phyloP scores from a whole-genome alignment of 2,797 vertebrate species.

The Rhinoraja longicauda region DNA sequence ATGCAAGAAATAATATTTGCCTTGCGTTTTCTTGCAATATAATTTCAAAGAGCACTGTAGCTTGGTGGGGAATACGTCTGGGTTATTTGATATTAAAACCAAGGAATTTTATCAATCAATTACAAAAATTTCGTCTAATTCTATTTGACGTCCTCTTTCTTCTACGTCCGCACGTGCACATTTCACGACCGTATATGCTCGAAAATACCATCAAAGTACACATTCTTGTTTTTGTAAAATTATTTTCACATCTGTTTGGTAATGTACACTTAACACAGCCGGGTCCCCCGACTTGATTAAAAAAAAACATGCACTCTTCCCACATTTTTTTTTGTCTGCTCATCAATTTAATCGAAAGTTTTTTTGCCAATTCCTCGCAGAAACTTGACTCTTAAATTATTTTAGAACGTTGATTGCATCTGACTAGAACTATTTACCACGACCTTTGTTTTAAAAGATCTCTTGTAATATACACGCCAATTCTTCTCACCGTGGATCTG shows the following conservation, averaged over 20 bases:
- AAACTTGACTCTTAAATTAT: slow-evolving; percentile 6
- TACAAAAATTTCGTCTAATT: background rate
- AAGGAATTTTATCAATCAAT: background rate
- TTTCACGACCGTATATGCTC: background rate
- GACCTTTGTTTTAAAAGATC: background rate
- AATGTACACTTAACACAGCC: background rate
- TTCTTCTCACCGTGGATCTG: background rate
- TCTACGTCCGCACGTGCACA: background rate
- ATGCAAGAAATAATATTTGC: background rate
- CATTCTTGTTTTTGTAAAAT: background rate
- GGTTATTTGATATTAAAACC: background rate
- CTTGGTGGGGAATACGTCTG: background rate
- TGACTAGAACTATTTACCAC: background rate
- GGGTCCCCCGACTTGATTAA: background rate
- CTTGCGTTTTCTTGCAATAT: background rate
- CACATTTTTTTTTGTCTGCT: background rate
- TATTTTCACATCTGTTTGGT: background rate
- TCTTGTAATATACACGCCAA: background rate
- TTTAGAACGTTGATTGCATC: slow-evolving; percentile 7
- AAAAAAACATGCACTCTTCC: background rate
- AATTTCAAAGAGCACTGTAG: background rate
- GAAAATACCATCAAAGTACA: background rate
- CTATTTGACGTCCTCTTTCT: background rate
- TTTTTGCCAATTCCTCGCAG: background rate
- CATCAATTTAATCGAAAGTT: background rate